Percentiles rank a stretch among this genome's conserved stretches.
Evolutionary conservation across 2,113 vertebrate genomes (phyloP).

Genomic region (Amblyopsis rosae): DNA sequence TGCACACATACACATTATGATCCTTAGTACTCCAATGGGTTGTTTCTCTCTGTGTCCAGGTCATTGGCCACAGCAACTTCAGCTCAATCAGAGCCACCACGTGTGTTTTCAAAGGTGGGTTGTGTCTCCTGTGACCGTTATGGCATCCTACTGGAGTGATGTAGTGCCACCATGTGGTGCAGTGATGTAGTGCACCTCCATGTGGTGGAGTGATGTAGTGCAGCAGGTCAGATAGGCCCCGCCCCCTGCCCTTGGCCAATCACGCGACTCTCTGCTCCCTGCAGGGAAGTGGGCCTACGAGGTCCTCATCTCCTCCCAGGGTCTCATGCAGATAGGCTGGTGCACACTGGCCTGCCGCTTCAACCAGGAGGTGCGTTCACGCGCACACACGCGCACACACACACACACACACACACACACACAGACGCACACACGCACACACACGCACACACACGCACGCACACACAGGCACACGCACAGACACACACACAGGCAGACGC

Average conservation of each 20-base stretch:
- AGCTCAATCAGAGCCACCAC: constrained; percentile 97
- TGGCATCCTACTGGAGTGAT: too few species aligned
- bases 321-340: constrained; percentile 99
- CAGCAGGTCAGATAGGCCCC: too few species aligned
- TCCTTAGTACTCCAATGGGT: too few species aligned
- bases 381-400: constrained; percentile 21
- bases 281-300: constrained; percentile 97
- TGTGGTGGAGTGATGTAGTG: too few species aligned
- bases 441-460: neutral
- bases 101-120: constrained; percentile 93
- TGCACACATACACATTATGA: neutral
- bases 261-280: neutral
- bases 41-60: constrained; percentile 69
- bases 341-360: constrained; percentile 96
- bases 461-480: neutral
- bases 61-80: constrained; percentile 98
- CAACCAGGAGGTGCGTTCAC: constrained; percentile 91
- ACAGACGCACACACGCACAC: neutral
- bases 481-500: neutral
- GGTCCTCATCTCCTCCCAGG: constrained; percentile 98
- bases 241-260: too few species aligned
- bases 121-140: neutral
- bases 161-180: too few species aligned
- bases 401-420: neutral
- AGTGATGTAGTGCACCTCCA: too few species aligned